Evolutionary conservation across 2,888 invertebrate genomes (phyloP).

Genomic region (Drosophila tanythrix): DNA sequence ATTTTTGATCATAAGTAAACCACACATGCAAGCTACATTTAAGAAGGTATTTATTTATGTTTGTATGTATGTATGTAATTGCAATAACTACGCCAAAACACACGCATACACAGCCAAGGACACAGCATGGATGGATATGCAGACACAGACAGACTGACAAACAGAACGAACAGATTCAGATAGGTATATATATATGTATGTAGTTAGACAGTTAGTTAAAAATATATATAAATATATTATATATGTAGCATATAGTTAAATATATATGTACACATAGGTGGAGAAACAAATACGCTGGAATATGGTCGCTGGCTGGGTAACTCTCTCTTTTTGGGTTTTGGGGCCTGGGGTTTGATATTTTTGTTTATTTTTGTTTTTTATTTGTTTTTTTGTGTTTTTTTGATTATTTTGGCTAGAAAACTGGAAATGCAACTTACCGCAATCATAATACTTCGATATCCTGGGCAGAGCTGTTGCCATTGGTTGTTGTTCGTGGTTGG

Average conservation of each 20-base stretch:
- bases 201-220: constrained; percentile 2
- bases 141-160: constrained; percentile 17
- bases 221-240: background rate
- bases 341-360: background rate
- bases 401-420: constrained; percentile 10
- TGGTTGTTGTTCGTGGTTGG: constrained; percentile 49
- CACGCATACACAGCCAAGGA: constrained; percentile 6
- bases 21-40: constrained; percentile 37
- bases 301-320: constrained; percentile 16
- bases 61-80: constrained; percentile 1
- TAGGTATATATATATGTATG: constrained; percentile 21
- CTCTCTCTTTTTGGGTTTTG: constrained; percentile 17
- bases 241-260: constrained; percentile 4
- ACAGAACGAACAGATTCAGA: constrained; percentile 20
- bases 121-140: background rate
- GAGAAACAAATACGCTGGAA: constrained; percentile 14
- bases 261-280: background rate
- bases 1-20: constrained; percentile 14
- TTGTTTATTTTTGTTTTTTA: background rate
- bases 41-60: background rate
- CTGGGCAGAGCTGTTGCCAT: constrained; percentile 86
- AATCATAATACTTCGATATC: constrained; percentile 88
- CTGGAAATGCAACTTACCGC: constrained; percentile 86
- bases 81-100: constrained; percentile 10
- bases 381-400: background rate